Evolutionary conservation across 2,797 vertebrate species (phyloP).

Genomic region (Odontamblyopus lacepedii): DNA sequence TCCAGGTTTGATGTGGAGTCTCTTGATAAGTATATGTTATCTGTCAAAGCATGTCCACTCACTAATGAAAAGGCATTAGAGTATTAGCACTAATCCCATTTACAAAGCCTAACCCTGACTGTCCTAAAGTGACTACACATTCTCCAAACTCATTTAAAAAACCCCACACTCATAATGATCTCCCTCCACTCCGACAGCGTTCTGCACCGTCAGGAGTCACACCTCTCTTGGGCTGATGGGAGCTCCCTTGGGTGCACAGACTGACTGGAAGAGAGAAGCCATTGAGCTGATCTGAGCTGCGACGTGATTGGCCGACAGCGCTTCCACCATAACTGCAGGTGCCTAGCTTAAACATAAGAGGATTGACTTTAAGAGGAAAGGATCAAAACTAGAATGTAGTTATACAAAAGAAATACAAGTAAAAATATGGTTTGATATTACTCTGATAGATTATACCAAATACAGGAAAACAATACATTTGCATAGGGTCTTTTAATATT

Average conservation of each 20-base stretch:
- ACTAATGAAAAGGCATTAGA: background rate
- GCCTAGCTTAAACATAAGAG: background rate
- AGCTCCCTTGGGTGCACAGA: background rate
- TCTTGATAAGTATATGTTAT: background rate
- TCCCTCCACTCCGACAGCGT: background rate
- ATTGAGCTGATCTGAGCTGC: background rate
- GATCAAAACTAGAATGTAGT: no score
- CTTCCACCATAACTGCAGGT: background rate
- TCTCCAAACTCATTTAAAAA: background rate
- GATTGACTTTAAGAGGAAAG: conserved; percentile 2
- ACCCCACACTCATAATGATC: background rate
- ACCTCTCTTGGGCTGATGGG: background rate
- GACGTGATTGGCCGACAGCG: background rate
- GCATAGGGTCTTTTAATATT: no score
- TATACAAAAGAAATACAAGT: background rate
- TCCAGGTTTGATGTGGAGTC: background rate
- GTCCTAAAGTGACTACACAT: background rate
- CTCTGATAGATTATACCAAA: background rate
- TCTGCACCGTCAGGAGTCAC: conserved; percentile 6
- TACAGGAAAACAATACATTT: no score
- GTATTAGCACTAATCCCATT: conserved; percentile 7
- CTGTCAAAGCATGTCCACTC: background rate
- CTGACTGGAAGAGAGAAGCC: background rate
- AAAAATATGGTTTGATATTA: background rate
- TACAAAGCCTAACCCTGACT: background rate